Conservation (phyloP, 2,888 invertebrate genomes). For the Malacosoma neustria region DNA sequence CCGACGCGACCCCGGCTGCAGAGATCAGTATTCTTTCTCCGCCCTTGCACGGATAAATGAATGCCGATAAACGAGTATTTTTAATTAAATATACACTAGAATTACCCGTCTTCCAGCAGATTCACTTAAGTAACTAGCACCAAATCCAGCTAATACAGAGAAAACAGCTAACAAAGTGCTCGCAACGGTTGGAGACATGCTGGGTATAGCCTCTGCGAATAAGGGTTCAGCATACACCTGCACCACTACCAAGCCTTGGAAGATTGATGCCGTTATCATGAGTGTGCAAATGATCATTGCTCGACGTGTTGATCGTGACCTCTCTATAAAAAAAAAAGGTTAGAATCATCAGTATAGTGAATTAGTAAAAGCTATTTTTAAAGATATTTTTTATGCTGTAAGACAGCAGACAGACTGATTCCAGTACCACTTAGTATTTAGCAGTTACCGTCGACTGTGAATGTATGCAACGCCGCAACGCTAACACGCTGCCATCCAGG, state of each 20-base stretch:
- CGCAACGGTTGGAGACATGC: constrained; percentile 23
- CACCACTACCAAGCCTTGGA: constrained; percentile 30
- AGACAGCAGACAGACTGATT: too few relatives aligned
- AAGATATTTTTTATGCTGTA: too few relatives aligned
- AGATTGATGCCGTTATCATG: constrained; percentile 20
- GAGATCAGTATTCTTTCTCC: too few relatives aligned
- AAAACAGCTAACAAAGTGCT: constrained; percentile 24
- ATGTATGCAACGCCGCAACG: too few relatives aligned
- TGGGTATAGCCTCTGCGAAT: constrained; percentile 27
- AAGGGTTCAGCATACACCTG: constrained; percentile 32
- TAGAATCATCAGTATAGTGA: not conserved
- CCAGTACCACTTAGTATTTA: too few relatives aligned
- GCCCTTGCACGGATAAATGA: too few relatives aligned
- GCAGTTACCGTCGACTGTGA: too few relatives aligned
- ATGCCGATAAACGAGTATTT: too few relatives aligned
- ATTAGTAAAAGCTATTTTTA: too few relatives aligned
- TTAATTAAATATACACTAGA: too few relatives aligned
- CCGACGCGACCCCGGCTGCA: too few relatives aligned
- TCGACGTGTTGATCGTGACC: constrained; percentile 28
- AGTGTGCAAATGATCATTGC: constrained; percentile 19
- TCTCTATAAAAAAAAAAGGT: constrained; percentile 20
- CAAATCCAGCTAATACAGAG: constrained; percentile 18
- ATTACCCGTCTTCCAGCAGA: constrained; percentile 29
- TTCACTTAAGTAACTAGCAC: constrained; percentile 31
- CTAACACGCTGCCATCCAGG: too few relatives aligned